Evolutionary conservation across 1,140 invertebrate genomes (phyloP), one percentile per base, ranked within the genome.

Genomic region (Drosophila repleta): DNA sequence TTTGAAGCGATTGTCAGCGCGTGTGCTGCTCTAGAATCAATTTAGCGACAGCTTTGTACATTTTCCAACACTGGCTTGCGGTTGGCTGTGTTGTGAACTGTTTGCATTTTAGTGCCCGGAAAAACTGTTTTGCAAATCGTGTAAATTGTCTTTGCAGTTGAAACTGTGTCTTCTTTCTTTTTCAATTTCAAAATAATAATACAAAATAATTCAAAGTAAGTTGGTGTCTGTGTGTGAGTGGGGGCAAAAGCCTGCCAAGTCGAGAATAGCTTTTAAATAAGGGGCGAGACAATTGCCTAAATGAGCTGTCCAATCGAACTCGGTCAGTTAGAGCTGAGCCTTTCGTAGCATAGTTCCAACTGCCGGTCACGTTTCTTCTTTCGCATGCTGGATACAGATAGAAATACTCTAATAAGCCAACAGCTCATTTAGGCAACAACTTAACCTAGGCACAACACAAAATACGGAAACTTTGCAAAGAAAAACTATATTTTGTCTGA

Each of bases 181-280:
- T 39, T 82, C 63, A 77, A 57, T 55, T 71, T 69, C 45, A 46
- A 26, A 69, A 67, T 68, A 48, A 46, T 51, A 82, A 64, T 62
- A 18, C n/a, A 81, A 67, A 72, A 24, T 70, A 17, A 26, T 41
- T 35, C 24, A 61, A 35, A 35, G 4, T 35, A 35, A 13, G 10
- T 11, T 35, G 8, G 39, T 43, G n/a, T 43, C 5, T 55, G 52
- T 70, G 67, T 77, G 20, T 67, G 51, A 66, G 46, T 74, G 67
- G 82, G 90, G 83, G 63, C 68, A 90, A 91, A 91, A 91, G 91
- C 91, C 91, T 91, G 90, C 77, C 90, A 91, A 91, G 91, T 91
- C 90, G 91, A 91, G 91, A 91, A 91, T 91, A 79, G 79, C 85
- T 84, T 77, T 63, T 67, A 68, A 75, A 75, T 62, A 41, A 69